Evolutionary conservation across 1,140 invertebrate genomes (phyloP), one percentile per base, ranked within the genome.

Genomic region (Trichonephila inaurata): DNA sequence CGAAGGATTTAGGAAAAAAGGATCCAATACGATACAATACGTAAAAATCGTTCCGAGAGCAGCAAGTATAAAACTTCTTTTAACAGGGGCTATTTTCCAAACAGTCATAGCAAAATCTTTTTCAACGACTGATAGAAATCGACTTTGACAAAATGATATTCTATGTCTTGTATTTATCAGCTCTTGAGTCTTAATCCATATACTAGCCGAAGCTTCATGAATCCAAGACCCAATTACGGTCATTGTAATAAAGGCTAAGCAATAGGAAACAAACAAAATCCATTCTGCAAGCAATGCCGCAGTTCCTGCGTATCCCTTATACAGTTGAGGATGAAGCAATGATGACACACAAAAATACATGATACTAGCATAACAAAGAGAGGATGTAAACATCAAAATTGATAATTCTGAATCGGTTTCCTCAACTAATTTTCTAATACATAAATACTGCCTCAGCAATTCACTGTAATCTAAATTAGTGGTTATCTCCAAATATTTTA

Each of bases 11-110:
- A 0, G 14, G 18, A 33, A 40, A 18, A 83, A 51, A 83, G 6
- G n/a, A 83, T 83, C 81, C 7, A 83, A 44, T 51, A 83, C n/a
- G n/a, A 83, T 8, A 58, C 81, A 24, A 21, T 83, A 83, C 0
- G 81, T 83, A 2, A 83, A 18, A 83, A 58, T 51, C 1, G 81
- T 51, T 83, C 81, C 81, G 19, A 83, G 7, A 8, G 81, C 44
- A 12, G 40, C 81, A 83, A 83, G 40, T 3, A 83, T 83, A n/a
- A 83, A 83, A n/a, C 81, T 83, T 58, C 81, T 83, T n/a, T 44
- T 83, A n/a, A 83, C 81, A 10, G 81, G 44, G 8, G n/a, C 18
- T n/a, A 83, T 51, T 83, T 83, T 83, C 81, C 81, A 83, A 14
- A 19, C 40, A 19, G 81, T 83, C 19, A 83, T 21, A 16, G 40